Conservation (phyloP, 2,797 vertebrate genomes). For the Premnoplex brunnescens region DNA sequence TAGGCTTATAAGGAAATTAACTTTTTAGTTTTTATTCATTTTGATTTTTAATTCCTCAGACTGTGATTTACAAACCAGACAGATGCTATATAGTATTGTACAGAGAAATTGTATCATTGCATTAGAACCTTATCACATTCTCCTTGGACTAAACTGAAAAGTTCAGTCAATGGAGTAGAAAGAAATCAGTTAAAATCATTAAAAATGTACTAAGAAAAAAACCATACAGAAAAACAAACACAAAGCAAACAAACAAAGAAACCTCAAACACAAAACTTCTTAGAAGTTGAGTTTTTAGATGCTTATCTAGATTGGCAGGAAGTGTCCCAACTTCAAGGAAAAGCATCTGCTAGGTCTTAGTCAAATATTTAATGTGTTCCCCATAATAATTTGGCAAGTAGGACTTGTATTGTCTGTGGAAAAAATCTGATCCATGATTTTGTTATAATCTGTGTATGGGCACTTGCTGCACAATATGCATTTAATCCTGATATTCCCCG, state of each 20-base stretch:
- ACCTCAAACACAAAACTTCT: background rate
- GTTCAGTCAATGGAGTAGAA: background rate
- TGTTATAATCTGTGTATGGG: background rate
- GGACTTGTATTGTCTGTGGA: background rate
- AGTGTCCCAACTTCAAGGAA: background rate
- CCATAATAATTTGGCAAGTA: background rate
- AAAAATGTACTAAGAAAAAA: background rate
- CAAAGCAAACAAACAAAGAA: background rate
- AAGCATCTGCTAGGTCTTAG: background rate
- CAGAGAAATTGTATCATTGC: background rate
- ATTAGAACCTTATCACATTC: background rate
- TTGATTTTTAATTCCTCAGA: background rate
- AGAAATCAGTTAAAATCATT: background rate
- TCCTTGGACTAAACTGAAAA: background rate
- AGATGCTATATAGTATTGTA: background rate
- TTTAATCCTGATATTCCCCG: background rate
- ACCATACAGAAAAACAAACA: background rate
- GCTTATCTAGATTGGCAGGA: background rate
- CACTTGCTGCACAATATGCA: background rate
- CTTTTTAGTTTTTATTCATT: background rate
- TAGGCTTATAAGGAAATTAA: background rate
- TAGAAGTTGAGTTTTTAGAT: background rate
- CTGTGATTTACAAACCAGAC: background rate
- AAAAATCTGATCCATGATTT: background rate
- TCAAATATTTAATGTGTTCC: background rate